These are phyloP conservation scores for Bubo scandiacus DNA, from an alignment of 2,113 vertebrate genomes.

Conservation along the genomic window DNA sequence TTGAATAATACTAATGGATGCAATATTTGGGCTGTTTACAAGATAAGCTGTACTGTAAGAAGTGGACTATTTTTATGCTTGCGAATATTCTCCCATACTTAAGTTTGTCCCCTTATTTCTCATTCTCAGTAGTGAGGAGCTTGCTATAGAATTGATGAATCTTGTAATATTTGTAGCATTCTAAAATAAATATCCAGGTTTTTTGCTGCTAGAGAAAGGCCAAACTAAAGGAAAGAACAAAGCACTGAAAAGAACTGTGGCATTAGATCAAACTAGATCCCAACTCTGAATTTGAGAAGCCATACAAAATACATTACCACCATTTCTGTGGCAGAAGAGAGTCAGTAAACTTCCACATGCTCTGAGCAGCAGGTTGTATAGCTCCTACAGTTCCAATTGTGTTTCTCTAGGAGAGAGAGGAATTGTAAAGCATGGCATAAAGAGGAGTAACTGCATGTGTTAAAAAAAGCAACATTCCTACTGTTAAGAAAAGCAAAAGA, in stretches of 20 bases:
- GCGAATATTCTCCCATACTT: neutral
- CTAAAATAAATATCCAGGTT: neutral
- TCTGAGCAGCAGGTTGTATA: neutral
- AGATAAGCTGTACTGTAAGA: slow-evolving; percentile 49
- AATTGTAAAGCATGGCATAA: neutral
- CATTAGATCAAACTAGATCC: neutral
- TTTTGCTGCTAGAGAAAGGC: neutral
- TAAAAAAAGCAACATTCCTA: neutral
- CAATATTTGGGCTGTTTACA: slow-evolving; percentile 74
- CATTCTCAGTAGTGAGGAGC: neutral
- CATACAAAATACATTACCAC: neutral
- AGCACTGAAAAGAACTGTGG: neutral
- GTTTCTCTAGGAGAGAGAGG: neutral
- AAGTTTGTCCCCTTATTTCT: neutral
- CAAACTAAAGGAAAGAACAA: neutral
- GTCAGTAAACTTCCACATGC: neutral
- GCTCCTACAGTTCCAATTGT: neutral
- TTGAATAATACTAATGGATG: slow-evolving; percentile 26
- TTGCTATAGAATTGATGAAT: neutral
- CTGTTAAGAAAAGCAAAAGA: neutral
- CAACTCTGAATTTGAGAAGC: neutral
- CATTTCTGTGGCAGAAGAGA: neutral
- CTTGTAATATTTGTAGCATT: neutral
- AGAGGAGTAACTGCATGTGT: neutral
- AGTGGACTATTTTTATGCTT: neutral